phyloP scores from a whole-genome alignment of 2,113 vertebrate genomes.

The Sinocyclocheilus anshuiensis region DNA sequence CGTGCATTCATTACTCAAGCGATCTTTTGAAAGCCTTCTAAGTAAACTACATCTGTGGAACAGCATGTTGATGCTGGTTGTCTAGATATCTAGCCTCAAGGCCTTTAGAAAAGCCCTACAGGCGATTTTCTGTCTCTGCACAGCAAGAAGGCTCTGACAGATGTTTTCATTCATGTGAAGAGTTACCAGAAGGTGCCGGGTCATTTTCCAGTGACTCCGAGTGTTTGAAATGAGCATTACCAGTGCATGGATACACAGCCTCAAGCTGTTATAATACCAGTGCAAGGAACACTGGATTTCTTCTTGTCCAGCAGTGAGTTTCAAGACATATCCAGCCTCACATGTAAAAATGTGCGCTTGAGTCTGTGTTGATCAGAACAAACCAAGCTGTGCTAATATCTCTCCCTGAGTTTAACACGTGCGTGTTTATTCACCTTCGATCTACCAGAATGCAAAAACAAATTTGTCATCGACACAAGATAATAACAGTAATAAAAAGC shows the following conservation, averaged over 20 bases:
- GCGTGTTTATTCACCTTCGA: neutral
- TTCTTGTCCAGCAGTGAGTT: neutral
- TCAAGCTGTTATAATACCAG: conserved; percentile 34
- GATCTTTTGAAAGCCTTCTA: neutral
- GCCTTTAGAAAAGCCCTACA: conserved; percentile 10
- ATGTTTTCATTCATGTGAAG: conserved; percentile 44
- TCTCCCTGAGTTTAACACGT: neutral
- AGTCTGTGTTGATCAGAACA: neutral
- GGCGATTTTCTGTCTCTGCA: conserved; percentile 25
- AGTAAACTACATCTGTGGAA: conserved; percentile 5
- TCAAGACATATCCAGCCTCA: neutral
- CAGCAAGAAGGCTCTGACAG: conserved; percentile 23
- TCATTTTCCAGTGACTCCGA: conserved; percentile 29
- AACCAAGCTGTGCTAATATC: neutral
- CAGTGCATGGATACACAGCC: conserved; percentile 19
- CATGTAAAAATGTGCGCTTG: neutral
- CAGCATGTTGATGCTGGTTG: conserved; percentile 28
- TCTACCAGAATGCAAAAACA: neutral
- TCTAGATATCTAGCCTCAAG: conserved; percentile 18
- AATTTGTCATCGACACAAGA: neutral
- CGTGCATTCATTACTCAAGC: conserved; percentile 19
- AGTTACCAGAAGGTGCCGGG: conserved; percentile 4
- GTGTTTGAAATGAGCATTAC: conserved; percentile 21
- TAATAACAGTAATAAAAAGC: neutral
- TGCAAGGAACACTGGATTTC: conserved; percentile 15